Percentiles rank a stretch among this genome's conserved stretches.
phyloP scores from a whole-genome alignment of 2,797 vertebrate genomes.

The Coluber constrictor region DNA sequence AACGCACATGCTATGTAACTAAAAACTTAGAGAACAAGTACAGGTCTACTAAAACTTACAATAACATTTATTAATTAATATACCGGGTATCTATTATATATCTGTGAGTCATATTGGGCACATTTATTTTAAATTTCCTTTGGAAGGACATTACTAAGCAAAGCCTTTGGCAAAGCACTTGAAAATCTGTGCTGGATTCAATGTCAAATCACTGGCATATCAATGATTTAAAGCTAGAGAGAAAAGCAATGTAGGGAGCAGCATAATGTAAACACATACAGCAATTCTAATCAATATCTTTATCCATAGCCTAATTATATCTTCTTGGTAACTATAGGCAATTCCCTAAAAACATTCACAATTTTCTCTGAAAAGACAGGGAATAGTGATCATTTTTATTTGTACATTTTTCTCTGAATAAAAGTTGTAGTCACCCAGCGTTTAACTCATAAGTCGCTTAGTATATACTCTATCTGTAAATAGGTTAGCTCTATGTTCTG shows the following conservation, averaged over 20 bases:
- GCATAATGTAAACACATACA: neutral
- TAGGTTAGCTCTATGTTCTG: neutral
- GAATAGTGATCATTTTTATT: neutral
- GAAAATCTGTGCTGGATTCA: slow-evolving; percentile 21
- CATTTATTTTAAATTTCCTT: slow-evolving; percentile 38
- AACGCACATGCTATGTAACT: rapidly evolving
- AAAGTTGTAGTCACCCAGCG: neutral
- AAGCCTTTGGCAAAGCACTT: neutral
- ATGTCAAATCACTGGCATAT: slow-evolving; percentile 26
- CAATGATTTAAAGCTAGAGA: slow-evolving; percentile 9
- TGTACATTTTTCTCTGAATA: neutral
- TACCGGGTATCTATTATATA: slow-evolving; percentile 46
- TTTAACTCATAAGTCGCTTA: neutral
- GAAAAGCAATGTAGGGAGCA: slow-evolving; percentile 8
- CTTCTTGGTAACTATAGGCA: neutral
- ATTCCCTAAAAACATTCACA: neutral
- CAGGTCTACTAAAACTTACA: slow-evolving; percentile 24
- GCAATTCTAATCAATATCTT: neutral
- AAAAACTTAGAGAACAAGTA: slow-evolving; percentile 12
- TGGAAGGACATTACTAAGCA: slow-evolving; percentile 14
- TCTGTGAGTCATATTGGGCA: slow-evolving; percentile 24
- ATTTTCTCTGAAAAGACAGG: neutral
- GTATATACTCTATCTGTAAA: neutral
- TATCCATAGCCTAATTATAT: neutral
- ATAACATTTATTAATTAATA: slow-evolving; percentile 17